Evolutionary conservation across 2,888 invertebrate genomes (phyloP), one percentile per base, ranked within the genome.

Genomic region (Pyrrhosoma nymphula): DNA sequence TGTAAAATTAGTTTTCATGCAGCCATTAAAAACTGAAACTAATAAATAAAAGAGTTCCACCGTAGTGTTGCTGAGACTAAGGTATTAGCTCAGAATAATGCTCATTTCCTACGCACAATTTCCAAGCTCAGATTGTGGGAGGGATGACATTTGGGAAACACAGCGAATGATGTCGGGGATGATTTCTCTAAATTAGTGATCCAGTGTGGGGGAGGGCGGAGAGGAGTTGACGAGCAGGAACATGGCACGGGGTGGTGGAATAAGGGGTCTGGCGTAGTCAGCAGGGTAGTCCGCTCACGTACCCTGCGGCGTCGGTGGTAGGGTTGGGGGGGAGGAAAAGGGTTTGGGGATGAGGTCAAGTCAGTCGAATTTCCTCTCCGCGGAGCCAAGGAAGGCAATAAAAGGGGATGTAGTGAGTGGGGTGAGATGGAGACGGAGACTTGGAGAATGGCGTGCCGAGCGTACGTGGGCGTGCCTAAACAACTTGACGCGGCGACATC

Each of bases 351-450:
- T 47, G 35, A 26, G 82, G 82, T 82, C 30, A 35, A 82, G 35
- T 82, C 82, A 82, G 30, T 82, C 82, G 35, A 82, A 82, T 82
- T 82, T 82, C 26, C 69, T 69, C 82, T 82, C 82, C 30, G 14
- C 82, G 82, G 35, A 82, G 82, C 82, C 82, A 82, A 82, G 30
- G n/a, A 35, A n/a, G 35, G 82, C n/a, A 82, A 82, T 82, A 82
- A 82, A 82, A 82, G 82, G 35, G 82, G 82, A 82, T 35, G 82
- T 35, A 26, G n/a, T n/a, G 35, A n/a, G 82, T 6, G 69, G n/a
- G n/a, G 69, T 14, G 10, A 6, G 69, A 69, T 6, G n/a, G n/a
- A n/a, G 69, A 20, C 20, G 3, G 60, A n/a, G 69, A 69, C n/a
- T 69, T 69, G 47, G 47, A 60, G 69, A 69, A 69, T 69, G 18